phyloP scores from a whole-genome alignment of 2,888 invertebrate genomes.

The Barypeithes pellucidus region DNA sequence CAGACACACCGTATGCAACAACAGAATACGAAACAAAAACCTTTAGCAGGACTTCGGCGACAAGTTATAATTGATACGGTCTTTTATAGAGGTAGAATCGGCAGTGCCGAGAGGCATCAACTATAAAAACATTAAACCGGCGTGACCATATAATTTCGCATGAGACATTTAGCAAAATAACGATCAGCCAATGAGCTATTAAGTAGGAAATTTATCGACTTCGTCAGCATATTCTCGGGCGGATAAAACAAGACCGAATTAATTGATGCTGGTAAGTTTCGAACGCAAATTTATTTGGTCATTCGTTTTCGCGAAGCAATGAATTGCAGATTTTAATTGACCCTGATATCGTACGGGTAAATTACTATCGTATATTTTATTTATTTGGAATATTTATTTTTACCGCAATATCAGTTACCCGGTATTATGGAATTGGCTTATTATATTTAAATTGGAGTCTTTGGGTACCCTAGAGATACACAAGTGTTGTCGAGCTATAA shows the following conservation, averaged over 20 bases:
- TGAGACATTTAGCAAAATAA: conserved; percentile 58
- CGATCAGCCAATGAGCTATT: conserved; percentile 59
- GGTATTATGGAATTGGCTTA: too few species aligned
- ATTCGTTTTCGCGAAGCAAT: conserved; percentile 59
- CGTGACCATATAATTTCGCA: conserved; percentile 54
- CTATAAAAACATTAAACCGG: conserved; percentile 60
- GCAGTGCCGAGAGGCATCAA: conserved; percentile 16
- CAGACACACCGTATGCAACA: too few species aligned
- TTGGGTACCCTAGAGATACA: too few species aligned
- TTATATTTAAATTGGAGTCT: too few species aligned
- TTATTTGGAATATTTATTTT: conserved; percentile 58
- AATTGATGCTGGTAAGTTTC: conserved; percentile 66
- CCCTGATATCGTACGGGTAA: conserved; percentile 62
- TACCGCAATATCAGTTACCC: neutral
- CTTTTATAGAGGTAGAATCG: conserved; percentile 6
- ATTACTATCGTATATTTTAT: conserved; percentile 64
- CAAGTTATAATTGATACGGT: conserved; percentile 6
- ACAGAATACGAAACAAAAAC: neutral
- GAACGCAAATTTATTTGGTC: conserved; percentile 65
- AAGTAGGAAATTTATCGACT: conserved; percentile 64
- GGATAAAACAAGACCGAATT: conserved; percentile 63
- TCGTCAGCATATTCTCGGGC: conserved; percentile 63
- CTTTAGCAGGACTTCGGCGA: neutral
- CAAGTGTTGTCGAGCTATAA: too few species aligned
- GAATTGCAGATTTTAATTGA: conserved; percentile 65